Evolutionary conservation across 1,140 invertebrate species (phyloP).

Genomic region (Holcopasites calliopsidis): DNA sequence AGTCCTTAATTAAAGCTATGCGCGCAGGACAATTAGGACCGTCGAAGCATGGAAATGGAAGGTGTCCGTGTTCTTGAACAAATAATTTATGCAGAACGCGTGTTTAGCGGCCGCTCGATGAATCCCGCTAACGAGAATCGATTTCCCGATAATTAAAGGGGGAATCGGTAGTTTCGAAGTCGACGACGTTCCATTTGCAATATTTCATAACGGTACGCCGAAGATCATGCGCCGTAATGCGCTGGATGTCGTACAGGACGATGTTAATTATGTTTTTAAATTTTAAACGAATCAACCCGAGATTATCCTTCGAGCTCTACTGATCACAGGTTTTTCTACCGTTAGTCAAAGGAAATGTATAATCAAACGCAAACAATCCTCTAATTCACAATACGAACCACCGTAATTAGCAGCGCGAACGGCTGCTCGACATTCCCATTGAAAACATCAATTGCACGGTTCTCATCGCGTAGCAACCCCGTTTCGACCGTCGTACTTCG

Average conservation of each 20-base stretch:
- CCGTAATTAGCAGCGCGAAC: not conserved
- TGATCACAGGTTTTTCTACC: too few relatives aligned
- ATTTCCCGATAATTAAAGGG: conserved; percentile 10
- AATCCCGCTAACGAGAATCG: conserved; percentile 24
- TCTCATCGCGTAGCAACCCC: not conserved
- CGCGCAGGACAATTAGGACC: conserved; percentile 65
- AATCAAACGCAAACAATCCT: too few relatives aligned
- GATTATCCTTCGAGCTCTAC: too few relatives aligned
- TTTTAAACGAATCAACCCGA: too few relatives aligned
- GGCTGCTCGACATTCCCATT: not conserved
- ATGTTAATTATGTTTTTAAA: too few relatives aligned
- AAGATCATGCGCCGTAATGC: too few relatives aligned
- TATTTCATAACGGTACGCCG: not conserved
- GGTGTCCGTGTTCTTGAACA: not conserved
- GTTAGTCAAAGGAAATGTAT: too few relatives aligned
- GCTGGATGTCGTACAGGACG: too few relatives aligned
- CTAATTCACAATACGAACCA: too few relatives aligned
- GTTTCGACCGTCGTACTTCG: not conserved
- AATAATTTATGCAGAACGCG: conserved; percentile 1
- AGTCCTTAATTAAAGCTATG: conserved; percentile 66
- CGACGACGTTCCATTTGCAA: not conserved
- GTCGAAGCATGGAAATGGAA: not conserved
- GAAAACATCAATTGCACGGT: not conserved
- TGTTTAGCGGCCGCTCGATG: not conserved
- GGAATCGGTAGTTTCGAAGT: not conserved